phyloP scores from a whole-genome alignment of 2,113 vertebrate genomes.

The Saccopteryx leptura region DNA sequence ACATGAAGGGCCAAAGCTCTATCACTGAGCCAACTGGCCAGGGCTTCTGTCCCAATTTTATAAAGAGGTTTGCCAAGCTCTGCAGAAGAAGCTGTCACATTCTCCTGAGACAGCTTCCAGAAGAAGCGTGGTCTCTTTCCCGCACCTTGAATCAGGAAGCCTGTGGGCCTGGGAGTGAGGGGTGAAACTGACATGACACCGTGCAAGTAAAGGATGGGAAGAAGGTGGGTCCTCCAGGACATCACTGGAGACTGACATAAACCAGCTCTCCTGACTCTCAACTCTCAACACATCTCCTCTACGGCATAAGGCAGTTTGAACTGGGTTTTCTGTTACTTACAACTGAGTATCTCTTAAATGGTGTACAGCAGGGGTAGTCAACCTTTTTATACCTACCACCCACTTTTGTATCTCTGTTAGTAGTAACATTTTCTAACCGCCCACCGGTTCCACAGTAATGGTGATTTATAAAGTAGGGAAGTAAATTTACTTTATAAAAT shows the following conservation, averaged over 20 bases:
- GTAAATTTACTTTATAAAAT: no score
- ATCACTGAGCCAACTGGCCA: no score
- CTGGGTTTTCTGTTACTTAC: background rate
- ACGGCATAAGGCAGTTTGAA: background rate
- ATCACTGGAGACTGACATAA: background rate
- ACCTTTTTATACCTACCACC: no score
- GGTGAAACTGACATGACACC: background rate
- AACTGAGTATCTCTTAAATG: background rate
- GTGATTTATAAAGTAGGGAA: no score
- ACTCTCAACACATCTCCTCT: background rate
- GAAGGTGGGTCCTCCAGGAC: background rate
- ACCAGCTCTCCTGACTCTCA: background rate
- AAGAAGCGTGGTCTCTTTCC: background rate
- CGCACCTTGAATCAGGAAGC: background rate
- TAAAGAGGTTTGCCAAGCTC: background rate
- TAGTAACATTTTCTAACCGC: no score
- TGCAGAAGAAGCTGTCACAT: background rate
- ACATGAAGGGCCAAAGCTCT: no score
- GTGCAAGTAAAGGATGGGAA: fast-evolving
- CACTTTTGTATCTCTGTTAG: no score
- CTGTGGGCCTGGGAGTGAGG: background rate
- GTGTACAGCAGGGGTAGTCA: background rate
- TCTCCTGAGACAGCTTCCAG: background rate
- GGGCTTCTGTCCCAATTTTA: background rate
- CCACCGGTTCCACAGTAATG: no score